Evolutionary conservation across 2,888 invertebrate genomes (phyloP), one percentile per base, ranked within the genome.

Genomic region (Tyria jacobaeae): DNA sequence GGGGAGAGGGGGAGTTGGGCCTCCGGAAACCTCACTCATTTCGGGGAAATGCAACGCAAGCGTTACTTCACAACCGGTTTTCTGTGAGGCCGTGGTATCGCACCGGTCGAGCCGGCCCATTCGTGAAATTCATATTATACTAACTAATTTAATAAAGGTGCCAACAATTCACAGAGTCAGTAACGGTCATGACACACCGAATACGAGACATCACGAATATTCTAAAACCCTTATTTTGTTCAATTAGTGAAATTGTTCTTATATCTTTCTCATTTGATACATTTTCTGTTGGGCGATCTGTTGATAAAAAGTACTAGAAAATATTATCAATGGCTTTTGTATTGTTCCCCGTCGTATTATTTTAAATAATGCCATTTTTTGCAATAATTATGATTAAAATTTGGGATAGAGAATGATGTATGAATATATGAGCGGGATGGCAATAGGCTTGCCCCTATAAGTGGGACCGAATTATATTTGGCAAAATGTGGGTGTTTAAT

Each of bases 241-340:
- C 67, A 73, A 76, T 76, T 68, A 71, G 21, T 27, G 14, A 37
- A 65, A 66, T 58, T 58, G 60, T 55, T 67, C 48, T n/a, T 70
- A 59, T n/a, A n/a, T n/a, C n/a, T n/a, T n/a, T n/a, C n/a, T n/a
- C 41, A 75, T 66, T 68, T 14, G 63, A 64, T 31, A 76, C 60
- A 64, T 73, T 67, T 71, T 66, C 60, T 35, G 35, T 56, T 55
- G 34, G 24, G 24, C n/a, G 15, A 41, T 31, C n/a, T 24, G 12
- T 24, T 47, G 35, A 21, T 0, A 10, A 21, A 47, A 55, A 17
- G 25, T 41, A n/a, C 35, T 27, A 12, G 41, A 7, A 31, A 25
- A 53, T 0, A 14, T 21, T 51, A 17, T 35, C 41, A 44, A 44
- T 21, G 12, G 5, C 3, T 2, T 21, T 12, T 10, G 4, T 0